Evolutionary conservation across 2,888 invertebrate species (phyloP), one percentile per base, ranked within the genome.

Genomic region (Lissocephala sabroskyi): DNA sequence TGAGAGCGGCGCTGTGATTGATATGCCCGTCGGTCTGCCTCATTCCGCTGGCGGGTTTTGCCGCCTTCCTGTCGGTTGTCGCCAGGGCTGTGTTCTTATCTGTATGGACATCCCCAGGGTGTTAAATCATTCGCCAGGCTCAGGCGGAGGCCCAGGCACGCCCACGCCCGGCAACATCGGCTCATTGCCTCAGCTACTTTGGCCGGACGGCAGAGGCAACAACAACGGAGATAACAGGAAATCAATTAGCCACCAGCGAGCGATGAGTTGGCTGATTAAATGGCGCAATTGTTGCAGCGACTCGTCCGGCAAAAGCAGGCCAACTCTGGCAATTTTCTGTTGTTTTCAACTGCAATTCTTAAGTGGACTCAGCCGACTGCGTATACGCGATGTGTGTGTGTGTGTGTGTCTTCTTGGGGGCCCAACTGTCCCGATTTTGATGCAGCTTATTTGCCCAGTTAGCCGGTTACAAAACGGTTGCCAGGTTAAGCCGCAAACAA

Each of bases 91-190:
- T 64, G 50, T 52, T 76, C 76, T 67, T 67, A 73, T 75, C 59
- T 44, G 45, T 64, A 49, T 40, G 55, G 45, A 13, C 9, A 16
- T 26, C 13, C 49, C 59, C 56, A 58, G 75, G 79, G 73, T 73
- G 79, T 73, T 73, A 77, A 76, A 73, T 76, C 73, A 73, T 78
- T 73, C 73, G 73, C 3, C 68, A 54, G 58, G 46, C 39, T 36
- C 37, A 45, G 16, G 39, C 46, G 39, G 36, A 28, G 53, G 40
- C 43, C 42, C 28, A 45, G 18, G 40, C 41, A 4, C 26, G 26
- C 26, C 26, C 30, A 30, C 3, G 30, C 3, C n/a, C 5, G 30
- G 9, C 30, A 30, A 30, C 11, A n/a, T n/a, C 30, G 10, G 30
- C 30, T 6, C 30, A 3, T 7, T 30, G 30, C 30, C 26, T 26